Evolutionary conservation across 2,113 vertebrate genomes (phyloP), one percentile per base, ranked within the genome.

Genomic region (Conger conger): DNA sequence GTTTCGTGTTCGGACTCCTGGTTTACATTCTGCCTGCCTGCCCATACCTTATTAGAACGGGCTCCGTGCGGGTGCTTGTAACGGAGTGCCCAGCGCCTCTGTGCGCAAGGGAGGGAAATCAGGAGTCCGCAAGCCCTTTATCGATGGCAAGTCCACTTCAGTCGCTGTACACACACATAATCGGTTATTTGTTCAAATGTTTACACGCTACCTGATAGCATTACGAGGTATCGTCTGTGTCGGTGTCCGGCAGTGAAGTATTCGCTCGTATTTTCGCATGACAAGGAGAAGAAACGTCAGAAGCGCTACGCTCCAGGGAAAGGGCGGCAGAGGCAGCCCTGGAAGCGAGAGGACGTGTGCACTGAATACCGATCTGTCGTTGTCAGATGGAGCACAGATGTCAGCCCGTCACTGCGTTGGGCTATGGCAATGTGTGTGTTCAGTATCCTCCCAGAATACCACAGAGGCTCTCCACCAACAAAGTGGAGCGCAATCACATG

Each of bases 311-410:
- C 85, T 88, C 85, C 87, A 84, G 90, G 93, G 90, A 91, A 92
- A 88, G 89, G 86, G 92, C 85, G 77, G 91, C 89, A 90, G 85
- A 92, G 93, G 93, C 87, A 84, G 92, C 90, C 89, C 91, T 89
- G 92, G 87, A 91, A 92, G 91, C 90, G 87, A 16, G 37, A 89
- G 82, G 90, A 94, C 86, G 82, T 93, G 95, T 96, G 96, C 91
- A 60, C 88, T 92, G 96, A 94, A 95, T 96, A 94, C 92, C 88
- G 88, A 96, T 93, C 91, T 93, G 90, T 90, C 86, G 81, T 89
- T 94, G 93, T 94, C 94, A 94, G 91, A 93, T 92, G 91, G 90
- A 92, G 90, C 89, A 87, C 93, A 92, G 92, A 93, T 93, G 93
- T 91, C 91, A 93, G 92, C 92, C 92, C 93, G 91, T 93, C 92